phyloP scores from a whole-genome alignment of 1,140 invertebrate genomes.

The Dendrolimus punctatus region DNA sequence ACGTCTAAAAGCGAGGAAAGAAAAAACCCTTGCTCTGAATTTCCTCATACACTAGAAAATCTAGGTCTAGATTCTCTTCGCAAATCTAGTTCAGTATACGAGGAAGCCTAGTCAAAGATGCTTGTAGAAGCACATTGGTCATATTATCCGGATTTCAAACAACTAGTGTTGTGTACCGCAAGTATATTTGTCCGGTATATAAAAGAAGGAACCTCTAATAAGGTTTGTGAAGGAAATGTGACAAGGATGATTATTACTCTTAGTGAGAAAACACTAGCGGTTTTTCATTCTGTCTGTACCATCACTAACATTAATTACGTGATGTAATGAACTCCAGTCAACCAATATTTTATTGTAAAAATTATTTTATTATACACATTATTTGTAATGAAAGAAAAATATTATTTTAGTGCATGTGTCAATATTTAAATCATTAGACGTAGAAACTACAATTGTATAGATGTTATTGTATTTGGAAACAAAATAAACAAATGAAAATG shows the following conservation, averaged over 20 bases:
- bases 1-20: too few relatives aligned
- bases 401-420: slow-evolving; percentile 54
- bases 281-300: neutral
- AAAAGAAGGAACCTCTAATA: too few relatives aligned
- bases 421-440: slow-evolving; percentile 56
- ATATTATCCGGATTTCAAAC: too few relatives aligned
- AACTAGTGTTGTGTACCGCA: too few relatives aligned
- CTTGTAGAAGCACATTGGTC: too few relatives aligned
- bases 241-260: neutral
- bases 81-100: too few relatives aligned
- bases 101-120: too few relatives aligned
- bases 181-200: too few relatives aligned
- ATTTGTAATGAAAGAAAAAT: slow-evolving; percentile 26
- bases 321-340: slow-evolving; percentile 16
- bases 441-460: slow-evolving; percentile 63
- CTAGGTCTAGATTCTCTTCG: too few relatives aligned
- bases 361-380: slow-evolving; percentile 21
- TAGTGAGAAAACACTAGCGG: neutral
- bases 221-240: too few relatives aligned
- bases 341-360: slow-evolving; percentile 22
- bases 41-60: too few relatives aligned
- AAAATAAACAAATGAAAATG: slow-evolving; percentile 54
- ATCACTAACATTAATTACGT: neutral
- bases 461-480: slow-evolving; percentile 69
- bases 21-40: too few relatives aligned